Evolutionary conservation across 2,888 invertebrate genomes (phyloP).

Genomic region (Scaptomyza reducta): DNA sequence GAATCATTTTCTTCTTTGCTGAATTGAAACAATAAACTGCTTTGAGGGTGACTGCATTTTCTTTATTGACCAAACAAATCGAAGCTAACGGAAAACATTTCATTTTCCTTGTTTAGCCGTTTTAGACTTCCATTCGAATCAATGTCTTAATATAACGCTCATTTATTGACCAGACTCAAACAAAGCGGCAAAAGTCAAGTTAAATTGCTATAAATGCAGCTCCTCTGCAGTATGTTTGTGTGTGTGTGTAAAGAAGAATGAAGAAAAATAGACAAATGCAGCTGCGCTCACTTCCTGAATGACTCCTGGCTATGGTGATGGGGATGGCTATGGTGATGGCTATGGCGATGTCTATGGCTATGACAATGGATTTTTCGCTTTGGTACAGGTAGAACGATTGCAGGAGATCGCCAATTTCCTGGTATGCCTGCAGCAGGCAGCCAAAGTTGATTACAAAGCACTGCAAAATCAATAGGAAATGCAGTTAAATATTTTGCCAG

Average conservation of each 20-base stretch:
- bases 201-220: conserved; percentile 71
- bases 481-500: conserved; percentile 79
- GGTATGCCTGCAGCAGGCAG: conserved; percentile 64
- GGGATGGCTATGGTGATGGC: conserved; percentile 14
- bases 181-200: conserved; percentile 66
- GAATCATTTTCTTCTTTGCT: conserved; percentile 11
- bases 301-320: conserved; percentile 49
- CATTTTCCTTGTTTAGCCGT: conserved; percentile 42
- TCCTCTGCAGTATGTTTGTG: neutral
- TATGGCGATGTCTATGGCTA: conserved; percentile 24
- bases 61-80: conserved; percentile 46
- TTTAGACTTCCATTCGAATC: conserved; percentile 57
- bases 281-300: conserved; percentile 58
- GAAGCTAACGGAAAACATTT: conserved; percentile 48
- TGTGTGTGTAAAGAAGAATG: conserved; percentile 32
- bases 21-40: neutral
- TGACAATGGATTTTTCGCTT: conserved; percentile 32
- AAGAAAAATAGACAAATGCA: conserved; percentile 62
- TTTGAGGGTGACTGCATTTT: conserved; percentile 24
- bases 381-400: conserved; percentile 59
- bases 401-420: conserved; percentile 78
- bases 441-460: conserved; percentile 75
- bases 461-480: conserved; percentile 77
- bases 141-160: conserved; percentile 73
- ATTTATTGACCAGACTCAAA: conserved; percentile 74